Base-by-base conservation (phyloP, 2,888 invertebrate genomes). In the Papilio protenor region DNA sequence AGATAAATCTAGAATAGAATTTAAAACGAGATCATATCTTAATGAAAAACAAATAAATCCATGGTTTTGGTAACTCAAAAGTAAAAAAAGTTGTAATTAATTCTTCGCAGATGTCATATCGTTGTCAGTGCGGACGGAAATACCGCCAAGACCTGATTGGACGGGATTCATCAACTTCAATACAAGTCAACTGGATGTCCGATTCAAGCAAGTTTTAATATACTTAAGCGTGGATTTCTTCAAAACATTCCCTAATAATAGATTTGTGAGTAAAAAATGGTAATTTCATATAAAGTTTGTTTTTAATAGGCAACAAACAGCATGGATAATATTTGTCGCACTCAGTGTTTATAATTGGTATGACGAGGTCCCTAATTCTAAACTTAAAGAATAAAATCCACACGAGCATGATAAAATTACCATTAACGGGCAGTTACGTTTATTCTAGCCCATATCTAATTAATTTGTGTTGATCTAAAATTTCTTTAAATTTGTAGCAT, bases 191-290 rank as follows among this genome's bases (percentile, higher is more conserved):
- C 27, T 80, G 3, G 94, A 94, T 76, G 92, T 91, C 0, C 85
- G 87, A 33, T 94, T 93, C 79, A 94, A 94, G 83, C 93, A 90
- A 79, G 77, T 81, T 2, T 87, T 94, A 5, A 90, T 94, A 3
- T 80, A 86, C 69, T 80, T 91, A 16, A 87, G 90, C 47, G 90
- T 92, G 0, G 83, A 89, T 23, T 85, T 90, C 40, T 82, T 94
- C 3, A 91, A 90, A 83, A 80, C 81, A 0, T 91, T 88, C 76
- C 89, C 90, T 2, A 82, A 78, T 59, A 92, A 92, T 81, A 83
- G 78, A 73, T 89, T 85, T 81, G 94, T 94, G 77, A 91, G 93
- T 88, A 73, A 16, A 59, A 33, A 16, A 49, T 5, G 6, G 18
- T 52, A 49, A 4, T 49, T 16, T 52, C 16, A 52, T 52, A 18